Evolutionary conservation across 2,113 vertebrate species (phyloP).

Genomic region (Cyprinodon brontotheroides): DNA sequence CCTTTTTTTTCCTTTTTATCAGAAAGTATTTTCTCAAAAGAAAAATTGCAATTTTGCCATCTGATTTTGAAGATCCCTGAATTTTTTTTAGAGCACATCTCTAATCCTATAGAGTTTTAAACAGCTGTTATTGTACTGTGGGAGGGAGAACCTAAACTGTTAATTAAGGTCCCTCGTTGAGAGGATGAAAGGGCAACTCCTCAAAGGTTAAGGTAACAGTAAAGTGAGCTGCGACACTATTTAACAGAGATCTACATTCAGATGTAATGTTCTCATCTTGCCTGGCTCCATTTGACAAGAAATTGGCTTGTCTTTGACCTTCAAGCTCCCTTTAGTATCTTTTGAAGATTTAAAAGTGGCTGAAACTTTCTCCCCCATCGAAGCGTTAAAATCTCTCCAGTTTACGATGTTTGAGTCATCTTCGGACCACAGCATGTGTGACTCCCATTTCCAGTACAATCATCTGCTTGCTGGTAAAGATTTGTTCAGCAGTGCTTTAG

Average conservation of each 20-base stretch:
- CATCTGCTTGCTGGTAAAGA: constrained; percentile 53
- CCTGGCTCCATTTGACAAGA: constrained; percentile 2
- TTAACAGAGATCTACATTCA: constrained; percentile 2
- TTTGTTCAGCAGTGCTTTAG: constrained; percentile 43
- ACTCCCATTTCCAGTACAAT: constrained; percentile 53
- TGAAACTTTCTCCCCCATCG: constrained; percentile 16
- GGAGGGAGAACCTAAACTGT: constrained; percentile 39
- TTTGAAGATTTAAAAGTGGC: constrained; percentile 11
- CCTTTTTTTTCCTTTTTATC: background rate
- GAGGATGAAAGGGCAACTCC: constrained; percentile 21
- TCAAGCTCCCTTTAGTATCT: constrained; percentile 13
- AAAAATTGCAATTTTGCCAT: constrained; percentile 12
- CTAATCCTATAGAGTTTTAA: constrained; percentile 49
- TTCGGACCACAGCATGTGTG: constrained; percentile 31
- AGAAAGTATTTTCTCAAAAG: background rate
- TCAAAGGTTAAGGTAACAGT: constrained; percentile 14
- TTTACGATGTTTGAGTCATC: constrained; percentile 49
- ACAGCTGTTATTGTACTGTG: constrained; percentile 25
- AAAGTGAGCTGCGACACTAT: constrained; percentile 20
- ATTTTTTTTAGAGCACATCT: constrained; percentile 43
- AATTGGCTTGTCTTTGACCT: constrained; percentile 7
- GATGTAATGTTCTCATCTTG: constrained; percentile 9
- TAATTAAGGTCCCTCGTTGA: constrained; percentile 34
- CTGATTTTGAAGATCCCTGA: constrained; percentile 21
- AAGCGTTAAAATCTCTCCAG: constrained; percentile 22